Evolutionary conservation across 2,888 invertebrate species (phyloP).

Genomic region (Hydrotaea diabolus): DNA sequence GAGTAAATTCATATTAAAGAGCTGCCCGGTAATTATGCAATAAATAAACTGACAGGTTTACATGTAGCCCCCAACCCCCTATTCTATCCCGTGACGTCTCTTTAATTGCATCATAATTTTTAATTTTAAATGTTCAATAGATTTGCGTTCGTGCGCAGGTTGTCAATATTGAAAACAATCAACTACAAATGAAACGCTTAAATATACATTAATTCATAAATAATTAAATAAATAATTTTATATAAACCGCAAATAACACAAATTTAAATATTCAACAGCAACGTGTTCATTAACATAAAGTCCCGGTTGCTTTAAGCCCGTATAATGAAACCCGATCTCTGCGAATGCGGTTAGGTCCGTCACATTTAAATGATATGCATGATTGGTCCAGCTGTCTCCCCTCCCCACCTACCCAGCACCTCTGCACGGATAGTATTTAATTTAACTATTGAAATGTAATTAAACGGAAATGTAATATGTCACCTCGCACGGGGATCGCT

Average conservation of each 20-base stretch:
- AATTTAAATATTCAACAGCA: conserved; percentile 11
- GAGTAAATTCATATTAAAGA: too few species aligned
- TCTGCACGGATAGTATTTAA: not conserved
- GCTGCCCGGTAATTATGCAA: too few species aligned
- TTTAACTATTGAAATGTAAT: conserved; percentile 32
- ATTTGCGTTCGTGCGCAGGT: not conserved
- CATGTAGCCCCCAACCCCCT: too few species aligned
- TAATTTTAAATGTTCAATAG: too few species aligned
- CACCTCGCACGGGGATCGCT: not conserved
- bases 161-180: not conserved
- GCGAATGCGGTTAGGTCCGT: not conserved
- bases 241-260: conserved; percentile 33
- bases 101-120: too few species aligned
- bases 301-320: not conserved
- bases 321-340: not conserved
- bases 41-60: too few species aligned
- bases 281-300: not conserved
- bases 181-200: conserved; percentile 16
- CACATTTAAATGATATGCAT: not conserved
- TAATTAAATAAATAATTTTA: conserved; percentile 26
- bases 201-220: conserved; percentile 27
- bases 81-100: too few species aligned
- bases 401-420: too few species aligned
- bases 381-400: not conserved
- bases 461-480: conserved; percentile 25